Percentiles rank a stretch among this genome's conserved stretches.
Conservation (phyloP, 2,113 vertebrate species). For the Ictidomys tridecemlineatus region DNA sequence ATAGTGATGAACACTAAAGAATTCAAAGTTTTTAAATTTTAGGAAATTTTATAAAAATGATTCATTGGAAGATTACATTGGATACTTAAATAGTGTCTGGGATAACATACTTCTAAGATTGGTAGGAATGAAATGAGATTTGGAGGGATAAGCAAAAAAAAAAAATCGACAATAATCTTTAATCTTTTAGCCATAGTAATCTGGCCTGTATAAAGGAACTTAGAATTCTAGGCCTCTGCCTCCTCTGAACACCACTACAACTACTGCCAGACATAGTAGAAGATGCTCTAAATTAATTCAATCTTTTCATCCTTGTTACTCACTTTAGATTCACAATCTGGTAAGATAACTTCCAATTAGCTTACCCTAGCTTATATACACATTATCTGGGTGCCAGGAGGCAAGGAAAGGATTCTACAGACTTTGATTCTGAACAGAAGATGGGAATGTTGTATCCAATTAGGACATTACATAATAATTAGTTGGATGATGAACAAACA, state of each 20-base stretch:
- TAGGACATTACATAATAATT: not conserved
- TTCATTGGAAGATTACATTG: not conserved
- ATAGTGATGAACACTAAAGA: not conserved
- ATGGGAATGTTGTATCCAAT: not conserved
- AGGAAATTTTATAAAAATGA: not conserved
- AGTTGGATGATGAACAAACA: not conserved
- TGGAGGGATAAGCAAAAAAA: not conserved
- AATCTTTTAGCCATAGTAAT: not conserved
- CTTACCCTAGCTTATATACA: not conserved
- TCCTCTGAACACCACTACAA: not conserved
- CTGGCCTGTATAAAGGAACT: not conserved
- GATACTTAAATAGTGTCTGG: not conserved
- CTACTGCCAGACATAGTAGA: not conserved
- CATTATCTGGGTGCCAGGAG: not conserved
- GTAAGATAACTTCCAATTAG: not conserved
- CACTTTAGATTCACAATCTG: not conserved
- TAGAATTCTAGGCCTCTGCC: not conserved
- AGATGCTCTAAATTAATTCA: not conserved
- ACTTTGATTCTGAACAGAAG: not conserved
- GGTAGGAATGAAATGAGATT: not conserved
- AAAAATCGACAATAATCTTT: not conserved
- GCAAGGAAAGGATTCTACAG: not conserved
- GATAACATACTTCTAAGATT: not conserved
- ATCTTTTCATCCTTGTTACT: not conserved
- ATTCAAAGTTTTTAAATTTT: not conserved